Conservation (phyloP, 2,113 vertebrate genomes). For the Pithys albifrons region DNA sequence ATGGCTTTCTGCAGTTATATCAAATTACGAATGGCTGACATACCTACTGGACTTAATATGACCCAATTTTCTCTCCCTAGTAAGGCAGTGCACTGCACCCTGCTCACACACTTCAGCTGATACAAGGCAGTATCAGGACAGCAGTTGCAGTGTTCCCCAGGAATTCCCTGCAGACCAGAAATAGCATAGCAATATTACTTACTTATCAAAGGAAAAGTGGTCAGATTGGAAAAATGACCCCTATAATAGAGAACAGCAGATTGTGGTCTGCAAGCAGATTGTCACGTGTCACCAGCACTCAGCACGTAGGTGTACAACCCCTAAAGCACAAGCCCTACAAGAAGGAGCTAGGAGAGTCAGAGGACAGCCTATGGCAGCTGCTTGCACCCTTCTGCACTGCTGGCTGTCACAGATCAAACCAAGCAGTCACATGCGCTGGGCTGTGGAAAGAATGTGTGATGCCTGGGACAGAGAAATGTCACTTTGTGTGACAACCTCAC, state of each 20-base stretch:
- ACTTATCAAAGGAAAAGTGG: constrained; percentile 22
- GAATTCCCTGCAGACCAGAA: constrained; percentile 29
- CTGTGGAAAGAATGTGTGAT: constrained; percentile 60
- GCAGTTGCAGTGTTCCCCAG: constrained; percentile 13
- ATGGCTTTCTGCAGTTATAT: neutral
- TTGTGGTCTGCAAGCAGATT: neutral
- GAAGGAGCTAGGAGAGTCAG: neutral
- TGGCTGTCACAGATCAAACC: neutral
- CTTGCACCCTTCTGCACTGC: neutral
- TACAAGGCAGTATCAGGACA: neutral
- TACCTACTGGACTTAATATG: neutral
- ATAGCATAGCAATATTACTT: neutral
- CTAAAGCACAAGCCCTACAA: neutral
- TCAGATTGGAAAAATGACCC: rapidly evolving
- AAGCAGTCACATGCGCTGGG: constrained; percentile 5
- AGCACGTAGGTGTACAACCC: neutral
- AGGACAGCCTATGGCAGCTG: constrained; percentile 44
- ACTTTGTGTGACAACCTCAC: neutral
- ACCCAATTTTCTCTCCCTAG: neutral
- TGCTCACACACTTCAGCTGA: neutral
- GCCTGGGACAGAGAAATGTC: constrained; percentile 38
- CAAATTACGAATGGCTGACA: neutral
- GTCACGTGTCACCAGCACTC: constrained; percentile 33
- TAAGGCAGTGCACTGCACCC: neutral
- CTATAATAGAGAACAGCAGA: neutral